phyloP scores from a whole-genome alignment of 2,797 vertebrate genomes.

The Pelochelys cantorii region DNA sequence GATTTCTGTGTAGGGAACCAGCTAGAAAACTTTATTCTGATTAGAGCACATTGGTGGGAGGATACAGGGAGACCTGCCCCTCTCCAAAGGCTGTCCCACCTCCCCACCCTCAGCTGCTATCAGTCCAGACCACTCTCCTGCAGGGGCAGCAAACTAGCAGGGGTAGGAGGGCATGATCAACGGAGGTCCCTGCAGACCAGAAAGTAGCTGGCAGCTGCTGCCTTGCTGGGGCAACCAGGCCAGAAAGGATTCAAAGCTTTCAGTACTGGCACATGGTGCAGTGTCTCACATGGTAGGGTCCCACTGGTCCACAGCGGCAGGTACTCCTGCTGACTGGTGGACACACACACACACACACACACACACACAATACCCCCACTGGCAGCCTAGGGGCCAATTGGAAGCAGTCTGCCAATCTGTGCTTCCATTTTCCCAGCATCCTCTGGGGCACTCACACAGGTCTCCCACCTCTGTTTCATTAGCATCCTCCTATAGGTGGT shows the following conservation, averaged over 20 bases:
- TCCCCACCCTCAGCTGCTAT: neutral
- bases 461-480: neutral
- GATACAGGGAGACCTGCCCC: neutral
- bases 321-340: neutral
- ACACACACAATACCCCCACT: too few species aligned
- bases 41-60: neutral
- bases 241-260: neutral
- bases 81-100: neutral
- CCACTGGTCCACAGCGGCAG: neutral
- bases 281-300: too few species aligned
- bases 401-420: neutral
- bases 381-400: neutral
- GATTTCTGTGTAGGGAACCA: neutral
- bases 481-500: neutral
- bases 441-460: neutral
- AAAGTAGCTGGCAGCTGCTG: neutral
- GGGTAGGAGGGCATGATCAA: accelerated
- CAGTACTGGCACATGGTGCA: neutral
- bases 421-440: neutral
- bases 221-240: neutral
- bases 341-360: too few species aligned
- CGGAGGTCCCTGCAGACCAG: neutral
- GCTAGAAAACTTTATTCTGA: neutral
- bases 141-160: neutral
- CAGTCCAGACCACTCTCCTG: neutral